Base-by-base conservation (phyloP, 2,888 invertebrate species). In the Disparrhopalites patrizii region DNA sequence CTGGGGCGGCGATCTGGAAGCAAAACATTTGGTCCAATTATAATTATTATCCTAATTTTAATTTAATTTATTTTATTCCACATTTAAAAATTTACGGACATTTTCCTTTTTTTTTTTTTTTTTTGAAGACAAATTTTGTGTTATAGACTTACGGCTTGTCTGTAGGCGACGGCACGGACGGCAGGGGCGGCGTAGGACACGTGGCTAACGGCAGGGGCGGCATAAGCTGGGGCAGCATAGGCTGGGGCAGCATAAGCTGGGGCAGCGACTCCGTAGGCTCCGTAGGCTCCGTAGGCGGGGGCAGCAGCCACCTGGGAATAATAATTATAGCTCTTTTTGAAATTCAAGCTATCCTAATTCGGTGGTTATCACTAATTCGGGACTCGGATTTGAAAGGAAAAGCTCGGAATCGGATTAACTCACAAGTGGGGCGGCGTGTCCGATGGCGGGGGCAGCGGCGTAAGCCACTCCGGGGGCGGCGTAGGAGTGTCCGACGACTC, bases 111-210 rank as follows among this genome's bases (percentile, higher is more conserved):
- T 10, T 36, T 36, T 15, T 10, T 15, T 36, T 36, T 36, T 36
- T 10, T 15, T 36, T 36, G 36, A 36, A 36, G 36, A 36, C 36
- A 10, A 10, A 10, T 15, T 47, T 47, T 13, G 18, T 47, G 7
- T 47, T 15, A 52, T 36, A 56, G 20, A 27, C 40, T 57, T 54
- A 54, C 60, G 2, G 18, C 18, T 13, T 36, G 15, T 18, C 15
- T 18, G 47, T 60, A 60, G 23, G 60, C 43, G 20, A 60, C 60
- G 28, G 18, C 20, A 28, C 47, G 43, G 18, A 56, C 30, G 31
- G 56, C 47, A 23, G 54, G 60, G 25, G 60, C n/a, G 18, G 60
- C 13, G 25, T 60, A 60, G 30, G 60, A 60, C n/a, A 43, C 43
- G 47, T 25, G 25, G 47, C 60, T 60, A 30, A 60, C 60, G 27